A percentile compares a stretch with the other conserved stretches of the same genome.
Conservation (phyloP, 2,113 vertebrate genomes). For the Verasper variegatus region DNA sequence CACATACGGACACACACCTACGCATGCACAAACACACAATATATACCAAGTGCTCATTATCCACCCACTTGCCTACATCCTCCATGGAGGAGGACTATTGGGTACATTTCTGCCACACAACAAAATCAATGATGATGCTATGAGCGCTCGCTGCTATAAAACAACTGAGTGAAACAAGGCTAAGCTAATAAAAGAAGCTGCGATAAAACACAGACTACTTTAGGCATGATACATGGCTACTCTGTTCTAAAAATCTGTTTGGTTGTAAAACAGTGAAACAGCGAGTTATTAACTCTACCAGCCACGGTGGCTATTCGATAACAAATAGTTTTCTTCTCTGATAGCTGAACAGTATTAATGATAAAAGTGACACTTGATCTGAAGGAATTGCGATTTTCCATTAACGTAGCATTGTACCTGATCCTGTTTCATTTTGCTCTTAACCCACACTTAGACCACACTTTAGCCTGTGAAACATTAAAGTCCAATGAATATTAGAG, state of each 20-base stretch:
- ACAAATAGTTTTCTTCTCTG: constrained; percentile 38
- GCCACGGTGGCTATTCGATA: constrained; percentile 35
- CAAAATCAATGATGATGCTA: constrained; percentile 63
- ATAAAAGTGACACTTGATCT: constrained; percentile 14
- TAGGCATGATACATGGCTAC: constrained; percentile 45
- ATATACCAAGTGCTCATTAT: constrained; percentile 68
- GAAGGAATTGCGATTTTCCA: constrained; percentile 9
- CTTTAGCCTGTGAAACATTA: constrained; percentile 19
- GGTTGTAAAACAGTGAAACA: constrained; percentile 41
- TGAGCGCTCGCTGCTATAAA: constrained; percentile 55
- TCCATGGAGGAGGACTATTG: constrained; percentile 62
- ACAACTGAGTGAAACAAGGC: constrained; percentile 61
- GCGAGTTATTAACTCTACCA: constrained; percentile 28
- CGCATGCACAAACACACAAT: constrained; percentile 58
- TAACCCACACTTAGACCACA: constrained; percentile 7
- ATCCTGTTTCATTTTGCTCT: constrained; percentile 16
- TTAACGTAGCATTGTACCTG: constrained; percentile 23
- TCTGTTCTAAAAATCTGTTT: constrained; percentile 36
- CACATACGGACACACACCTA: constrained; percentile 52
- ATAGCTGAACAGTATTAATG: constrained; percentile 38
- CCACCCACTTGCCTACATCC: constrained; percentile 65
- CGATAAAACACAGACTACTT: constrained; percentile 54
- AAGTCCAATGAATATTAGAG: constrained; percentile 24
- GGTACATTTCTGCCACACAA: constrained; percentile 65
- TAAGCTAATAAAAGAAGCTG: constrained; percentile 55